Base-by-base conservation (phyloP, 23 tunicate genomes). In the Aplidium turbinatum region DNA sequence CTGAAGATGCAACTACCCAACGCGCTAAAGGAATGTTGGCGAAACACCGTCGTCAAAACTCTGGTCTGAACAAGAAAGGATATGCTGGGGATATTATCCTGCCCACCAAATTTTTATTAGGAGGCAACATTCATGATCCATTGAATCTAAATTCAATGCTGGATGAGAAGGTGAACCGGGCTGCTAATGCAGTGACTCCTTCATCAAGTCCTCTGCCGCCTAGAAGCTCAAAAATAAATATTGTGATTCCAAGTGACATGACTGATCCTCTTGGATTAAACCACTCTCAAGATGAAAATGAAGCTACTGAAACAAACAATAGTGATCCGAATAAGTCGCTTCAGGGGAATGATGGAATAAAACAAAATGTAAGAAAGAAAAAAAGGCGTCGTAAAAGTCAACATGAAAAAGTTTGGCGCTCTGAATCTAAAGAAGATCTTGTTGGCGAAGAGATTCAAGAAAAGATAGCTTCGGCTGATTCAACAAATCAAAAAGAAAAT, bases 191-290 rank as follows among this genome's bases (percentile, higher is more conserved):
- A 38, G 96, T 88, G 19, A 88, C 96, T 3, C 96, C 96, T 1
- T 56, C 96, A 3, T 88, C 96, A 0, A 82, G 88, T 34, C 96
- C 96, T 1, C 68, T 88, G 33, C 96, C 96, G 0, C 96, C 96
- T 1, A 68, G 96, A 57, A 88, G 75, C 46, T 88, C 96, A 18
- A 81, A 77, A 42, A 76, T 88, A 4, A 85, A 69, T 48, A 88
- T 88, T 32, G 82, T 88, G 1, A 81, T 81, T 34, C 96, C 96
- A 5, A 70, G 35, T 58, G 96, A 88, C 50, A 76, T 88, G 77
- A 88, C 96, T 22, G 96, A 88, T 56, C 96, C 96, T 35, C 68
- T 88, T 4, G 96, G 96, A 55, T 78, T 88, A 36, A 80, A 80
- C 47, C 0, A 30, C 11, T 29, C 47, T 26, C 55, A 38, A 16